These are phyloP conservation scores for Aporrectodea caliginosa DNA, from an alignment of 1,140 invertebrate species.

Conservation along the genomic window DNA sequence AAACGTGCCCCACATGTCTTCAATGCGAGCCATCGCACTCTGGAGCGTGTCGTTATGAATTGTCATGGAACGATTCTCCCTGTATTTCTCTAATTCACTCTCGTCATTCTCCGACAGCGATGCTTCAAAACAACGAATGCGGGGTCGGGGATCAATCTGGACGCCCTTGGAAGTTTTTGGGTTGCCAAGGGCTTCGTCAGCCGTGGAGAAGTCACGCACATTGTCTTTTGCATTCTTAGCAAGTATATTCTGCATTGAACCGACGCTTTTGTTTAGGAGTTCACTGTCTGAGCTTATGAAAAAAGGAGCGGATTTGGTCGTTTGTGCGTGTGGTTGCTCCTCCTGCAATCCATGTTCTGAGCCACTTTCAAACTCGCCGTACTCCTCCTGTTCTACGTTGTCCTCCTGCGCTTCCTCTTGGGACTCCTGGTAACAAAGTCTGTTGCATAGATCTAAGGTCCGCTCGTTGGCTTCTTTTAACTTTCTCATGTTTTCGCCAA, in stretches of 20 bases:
- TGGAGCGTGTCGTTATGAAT: neutral
- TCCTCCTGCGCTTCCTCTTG: too few relatives aligned
- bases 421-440: neutral
- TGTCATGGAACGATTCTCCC: neutral
- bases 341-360: too few relatives aligned
- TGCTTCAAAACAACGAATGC: neutral
- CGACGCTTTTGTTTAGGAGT: neutral
- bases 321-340: too few relatives aligned
- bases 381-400: too few relatives aligned
- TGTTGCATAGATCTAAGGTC: neutral
- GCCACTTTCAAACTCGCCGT: too few relatives aligned
- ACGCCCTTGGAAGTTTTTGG: neutral
- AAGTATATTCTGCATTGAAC: neutral
- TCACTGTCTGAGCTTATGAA: too few relatives aligned
- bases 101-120: neutral
- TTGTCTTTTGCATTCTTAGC: neutral
- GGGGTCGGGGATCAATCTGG: neutral
- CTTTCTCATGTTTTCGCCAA: neutral
- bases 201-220: neutral
- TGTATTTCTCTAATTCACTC: neutral
- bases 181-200: neutral
- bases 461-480: neutral
- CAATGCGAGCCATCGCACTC: slow-evolving; percentile 40
- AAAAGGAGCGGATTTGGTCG: too few relatives aligned
- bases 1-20: slow-evolving; percentile 54